Percentiles rank a stretch among this genome's conserved stretches.
These are phyloP conservation scores for Oryctes rhinoceros DNA, from an alignment of 1,140 invertebrate species.

Conservation along the genomic window DNA sequence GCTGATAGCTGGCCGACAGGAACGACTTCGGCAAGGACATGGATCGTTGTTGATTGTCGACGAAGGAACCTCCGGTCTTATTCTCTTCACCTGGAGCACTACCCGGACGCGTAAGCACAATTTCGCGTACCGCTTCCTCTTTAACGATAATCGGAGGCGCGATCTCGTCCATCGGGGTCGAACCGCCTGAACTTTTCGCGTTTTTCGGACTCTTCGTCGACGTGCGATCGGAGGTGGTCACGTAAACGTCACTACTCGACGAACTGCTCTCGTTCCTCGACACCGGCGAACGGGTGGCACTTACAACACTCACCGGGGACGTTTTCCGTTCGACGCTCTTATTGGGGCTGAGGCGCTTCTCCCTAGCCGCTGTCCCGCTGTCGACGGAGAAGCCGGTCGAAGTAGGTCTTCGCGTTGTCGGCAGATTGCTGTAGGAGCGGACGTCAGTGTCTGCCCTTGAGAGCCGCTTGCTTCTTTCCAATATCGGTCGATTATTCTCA, in stretches of 20 bases:
- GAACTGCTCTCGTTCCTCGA: conserved; percentile 62
- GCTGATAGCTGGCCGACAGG: conserved; percentile 61
- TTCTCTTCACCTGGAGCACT: conserved; percentile 64
- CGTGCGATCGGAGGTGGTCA: conserved; percentile 65
- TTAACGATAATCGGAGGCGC: conserved; percentile 52
- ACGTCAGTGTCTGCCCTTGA: conserved; percentile 46
- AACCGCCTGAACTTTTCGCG: conserved; percentile 64
- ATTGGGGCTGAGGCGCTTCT: conserved; percentile 46
- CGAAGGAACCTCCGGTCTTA: conserved; percentile 45
- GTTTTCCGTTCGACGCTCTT: conserved; percentile 55
- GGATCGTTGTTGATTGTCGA: conserved; percentile 64
- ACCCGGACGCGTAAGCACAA: conserved; percentile 63
- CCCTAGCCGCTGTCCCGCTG: conserved; percentile 15
- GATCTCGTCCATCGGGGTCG: conserved; percentile 63
- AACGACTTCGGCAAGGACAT: conserved; percentile 73
- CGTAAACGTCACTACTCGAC: conserved; percentile 66
- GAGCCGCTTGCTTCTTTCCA: conserved; percentile 45
- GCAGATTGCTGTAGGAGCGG: conserved; percentile 23
- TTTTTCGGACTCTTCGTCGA: conserved; percentile 63
- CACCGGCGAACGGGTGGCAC: conserved; percentile 55
- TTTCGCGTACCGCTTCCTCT: conserved; percentile 58
- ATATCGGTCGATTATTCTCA: conserved; percentile 28
- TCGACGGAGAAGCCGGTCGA: conserved; percentile 56
- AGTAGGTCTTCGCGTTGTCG: conserved; percentile 53
- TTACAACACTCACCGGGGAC: conserved; percentile 59